phyloP scores from a whole-genome alignment of 1,140 invertebrate species.

The Drosophila sechellia region DNA sequence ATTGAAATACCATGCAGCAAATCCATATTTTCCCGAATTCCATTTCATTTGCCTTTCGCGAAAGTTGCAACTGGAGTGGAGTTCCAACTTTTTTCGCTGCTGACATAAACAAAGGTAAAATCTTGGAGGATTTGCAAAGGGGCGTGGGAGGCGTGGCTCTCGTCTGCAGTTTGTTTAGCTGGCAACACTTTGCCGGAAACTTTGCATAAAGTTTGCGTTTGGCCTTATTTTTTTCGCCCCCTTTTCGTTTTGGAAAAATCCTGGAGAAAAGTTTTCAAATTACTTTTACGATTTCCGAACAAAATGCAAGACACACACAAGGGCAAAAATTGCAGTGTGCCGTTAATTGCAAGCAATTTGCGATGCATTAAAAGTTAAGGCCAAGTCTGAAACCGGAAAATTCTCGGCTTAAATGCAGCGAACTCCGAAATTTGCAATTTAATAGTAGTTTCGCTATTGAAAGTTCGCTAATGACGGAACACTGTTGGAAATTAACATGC shows the following conservation, averaged over 20 bases:
- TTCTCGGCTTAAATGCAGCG: not conserved
- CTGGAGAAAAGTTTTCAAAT: conserved; percentile 59
- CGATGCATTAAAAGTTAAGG: conserved; percentile 71
- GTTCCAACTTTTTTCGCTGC: conserved; percentile 49
- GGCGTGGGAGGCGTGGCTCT: conserved; percentile 24
- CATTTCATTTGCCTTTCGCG: conserved; percentile 52
- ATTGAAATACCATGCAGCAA: conserved; percentile 29
- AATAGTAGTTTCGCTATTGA: not conserved
- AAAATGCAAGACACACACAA: conserved; percentile 29
- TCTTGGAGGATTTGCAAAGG: conserved; percentile 21
- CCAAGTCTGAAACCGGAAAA: not conserved
- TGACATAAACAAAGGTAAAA: conserved; percentile 70
- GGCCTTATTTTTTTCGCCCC: conserved; percentile 19
- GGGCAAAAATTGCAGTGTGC: conserved; percentile 47
- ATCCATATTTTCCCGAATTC: conserved; percentile 57
- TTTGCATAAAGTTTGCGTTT: conserved; percentile 64
- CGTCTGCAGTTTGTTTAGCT: conserved; percentile 71
- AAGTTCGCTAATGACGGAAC: conserved; percentile 11
- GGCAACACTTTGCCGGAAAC: conserved; percentile 71
- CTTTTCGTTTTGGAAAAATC: conserved; percentile 17
- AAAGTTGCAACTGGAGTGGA: conserved; percentile 47
- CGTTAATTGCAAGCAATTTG: conserved; percentile 76
- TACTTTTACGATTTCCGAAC: conserved; percentile 59
- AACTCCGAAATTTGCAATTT: not conserved
- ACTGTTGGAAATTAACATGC: conserved; percentile 19